Evolutionary conservation across 2,113 vertebrate species (phyloP).

Genomic region (Anseranas semipalmata): DNA sequence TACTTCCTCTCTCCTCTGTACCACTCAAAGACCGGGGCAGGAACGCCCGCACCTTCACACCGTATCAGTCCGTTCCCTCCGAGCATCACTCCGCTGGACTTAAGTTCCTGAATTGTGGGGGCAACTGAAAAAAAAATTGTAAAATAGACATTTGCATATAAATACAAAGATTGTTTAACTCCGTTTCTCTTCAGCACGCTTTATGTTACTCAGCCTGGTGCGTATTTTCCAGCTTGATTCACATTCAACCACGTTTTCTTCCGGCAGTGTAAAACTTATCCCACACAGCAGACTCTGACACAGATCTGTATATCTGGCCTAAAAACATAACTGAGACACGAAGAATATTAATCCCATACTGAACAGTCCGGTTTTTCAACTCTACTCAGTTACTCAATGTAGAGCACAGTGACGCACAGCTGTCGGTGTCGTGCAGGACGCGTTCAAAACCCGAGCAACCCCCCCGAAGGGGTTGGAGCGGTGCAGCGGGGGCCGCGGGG

Average conservation of each 20-base stretch:
- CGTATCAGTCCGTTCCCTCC: slow-evolving; percentile 91
- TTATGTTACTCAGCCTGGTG: background rate
- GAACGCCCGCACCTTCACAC: slow-evolving; percentile 94
- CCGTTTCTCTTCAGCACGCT: background rate
- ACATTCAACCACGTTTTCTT: background rate
- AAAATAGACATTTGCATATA: slow-evolving; percentile 33
- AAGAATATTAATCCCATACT: background rate
- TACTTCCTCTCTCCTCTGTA: slow-evolving; percentile 98
- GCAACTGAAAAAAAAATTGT: slow-evolving; percentile 84
- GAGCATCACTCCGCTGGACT: slow-evolving; percentile 86
- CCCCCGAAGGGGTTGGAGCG: too few relatives aligned
- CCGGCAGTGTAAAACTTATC: background rate
- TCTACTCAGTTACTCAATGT: background rate
- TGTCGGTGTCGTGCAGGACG: accelerated
- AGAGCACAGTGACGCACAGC: accelerated
- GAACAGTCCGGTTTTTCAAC: background rate
- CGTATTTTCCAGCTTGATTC: background rate
- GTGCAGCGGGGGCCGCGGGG: too few relatives aligned
- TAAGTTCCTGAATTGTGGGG: slow-evolving; percentile 96
- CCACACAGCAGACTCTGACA: background rate
- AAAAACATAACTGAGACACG: background rate
- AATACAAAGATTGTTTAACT: background rate
- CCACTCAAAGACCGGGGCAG: slow-evolving; percentile 92
- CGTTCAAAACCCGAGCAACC: accelerated
- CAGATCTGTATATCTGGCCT: background rate